Evolutionary conservation across 2,888 invertebrate genomes (phyloP).

Genomic region (Acheta domesticus): DNA sequence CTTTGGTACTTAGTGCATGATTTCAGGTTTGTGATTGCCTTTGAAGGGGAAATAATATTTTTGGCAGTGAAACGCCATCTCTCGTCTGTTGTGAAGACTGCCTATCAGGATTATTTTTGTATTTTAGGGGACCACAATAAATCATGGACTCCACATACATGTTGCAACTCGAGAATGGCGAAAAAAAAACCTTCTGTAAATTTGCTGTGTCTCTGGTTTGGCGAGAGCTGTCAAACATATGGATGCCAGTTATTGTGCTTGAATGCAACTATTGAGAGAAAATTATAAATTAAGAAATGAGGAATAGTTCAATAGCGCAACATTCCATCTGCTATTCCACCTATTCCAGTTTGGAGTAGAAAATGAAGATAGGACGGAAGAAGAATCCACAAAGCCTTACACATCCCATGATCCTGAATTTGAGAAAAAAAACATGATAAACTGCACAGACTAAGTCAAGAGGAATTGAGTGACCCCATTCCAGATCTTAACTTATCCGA

Average conservation of each 20-base stretch:
- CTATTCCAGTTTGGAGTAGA: constrained; percentile 18
- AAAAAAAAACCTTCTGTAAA: constrained; percentile 9
- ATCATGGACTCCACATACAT: constrained; percentile 20
- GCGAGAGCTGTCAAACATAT: not conserved
- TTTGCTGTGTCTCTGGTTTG: not conserved
- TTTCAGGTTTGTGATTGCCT: not conserved
- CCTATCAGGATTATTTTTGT: not conserved
- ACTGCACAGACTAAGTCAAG: constrained; percentile 19
- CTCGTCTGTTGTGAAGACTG: constrained; percentile 21
- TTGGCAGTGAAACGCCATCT: constrained; percentile 4
- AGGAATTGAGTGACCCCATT: constrained; percentile 21
- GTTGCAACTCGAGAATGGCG: constrained; percentile 19
- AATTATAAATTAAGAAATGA: constrained; percentile 23
- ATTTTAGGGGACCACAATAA: constrained; percentile 9
- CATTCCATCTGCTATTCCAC: not conserved
- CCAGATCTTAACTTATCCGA: constrained; percentile 2
- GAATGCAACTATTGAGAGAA: not conserved
- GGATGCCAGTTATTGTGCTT: not conserved
- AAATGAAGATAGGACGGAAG: constrained; percentile 21
- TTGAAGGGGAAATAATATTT: constrained; percentile 24
- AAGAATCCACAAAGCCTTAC: not conserved
- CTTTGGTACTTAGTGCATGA: not conserved
- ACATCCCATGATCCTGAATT: constrained; percentile 23
- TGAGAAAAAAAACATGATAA: constrained; percentile 20
- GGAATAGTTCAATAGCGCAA: constrained; percentile 9